Evolutionary conservation across 2,888 invertebrate species (phyloP).

Genomic region (Lomographa bimaculata): DNA sequence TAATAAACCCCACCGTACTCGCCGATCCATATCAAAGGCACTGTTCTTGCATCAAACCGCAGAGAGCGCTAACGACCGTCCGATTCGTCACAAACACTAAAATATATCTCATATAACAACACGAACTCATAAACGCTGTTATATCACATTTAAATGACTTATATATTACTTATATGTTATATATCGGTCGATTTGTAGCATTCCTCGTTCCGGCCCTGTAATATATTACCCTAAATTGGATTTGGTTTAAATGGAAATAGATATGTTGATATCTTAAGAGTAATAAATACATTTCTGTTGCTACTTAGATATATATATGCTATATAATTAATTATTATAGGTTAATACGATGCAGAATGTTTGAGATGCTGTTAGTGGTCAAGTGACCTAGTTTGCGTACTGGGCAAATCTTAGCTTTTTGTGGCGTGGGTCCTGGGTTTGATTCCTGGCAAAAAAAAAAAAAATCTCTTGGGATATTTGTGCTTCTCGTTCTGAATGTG

Average conservation of each 20-base stretch:
- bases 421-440: too few relatives aligned
- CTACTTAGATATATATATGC: not conserved
- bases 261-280: conserved; percentile 4
- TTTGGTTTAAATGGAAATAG: conserved; percentile 18
- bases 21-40: conserved; percentile 39
- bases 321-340: conserved; percentile 1
- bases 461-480: too few relatives aligned
- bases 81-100: conserved; percentile 69
- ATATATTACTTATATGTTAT: conserved; percentile 35
- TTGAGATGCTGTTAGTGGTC: not conserved
- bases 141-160: conserved; percentile 28
- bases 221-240: conserved; percentile 29
- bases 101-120: conserved; percentile 71
- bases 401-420: too few relatives aligned
- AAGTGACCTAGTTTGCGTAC: too few relatives aligned
- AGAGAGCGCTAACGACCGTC: conserved; percentile 62
- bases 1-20: conserved; percentile 42
- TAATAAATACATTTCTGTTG: conserved; percentile 3
- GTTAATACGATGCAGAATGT: conserved; percentile 13
- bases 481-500: too few relatives aligned
- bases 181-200: conserved; percentile 29
- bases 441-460: too few relatives aligned
- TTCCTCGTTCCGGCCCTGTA: conserved; percentile 40
- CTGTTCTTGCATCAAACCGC: conserved; percentile 65
- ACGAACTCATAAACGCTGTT: conserved; percentile 42